Evolutionary conservation across 2,113 vertebrate genomes (phyloP).

Genomic region (Marmota monax): DNA sequence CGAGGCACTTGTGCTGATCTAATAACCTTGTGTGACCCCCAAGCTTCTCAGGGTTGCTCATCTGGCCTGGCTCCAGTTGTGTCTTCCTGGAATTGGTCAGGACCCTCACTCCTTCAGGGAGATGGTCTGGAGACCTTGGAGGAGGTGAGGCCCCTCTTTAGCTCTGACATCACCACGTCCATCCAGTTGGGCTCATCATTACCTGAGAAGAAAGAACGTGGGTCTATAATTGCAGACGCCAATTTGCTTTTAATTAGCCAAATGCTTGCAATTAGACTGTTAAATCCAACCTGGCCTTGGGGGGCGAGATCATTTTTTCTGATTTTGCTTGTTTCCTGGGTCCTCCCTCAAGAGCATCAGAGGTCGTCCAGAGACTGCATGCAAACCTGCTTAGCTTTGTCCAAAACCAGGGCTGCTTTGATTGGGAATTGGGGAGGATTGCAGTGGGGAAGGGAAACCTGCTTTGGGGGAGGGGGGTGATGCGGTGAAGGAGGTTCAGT

Average conservation of each 20-base stretch:
- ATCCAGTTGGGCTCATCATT: background rate
- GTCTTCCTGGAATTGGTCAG: background rate
- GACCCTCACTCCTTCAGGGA: background rate
- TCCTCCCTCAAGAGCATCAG: background rate
- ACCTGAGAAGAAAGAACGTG: slow-evolving; percentile 9
- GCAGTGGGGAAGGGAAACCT: background rate
- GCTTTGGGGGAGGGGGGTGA: background rate
- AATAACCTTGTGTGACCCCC: background rate
- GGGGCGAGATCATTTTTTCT: background rate
- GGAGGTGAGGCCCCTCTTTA: background rate
- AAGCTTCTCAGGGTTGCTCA: background rate
- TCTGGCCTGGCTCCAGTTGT: background rate
- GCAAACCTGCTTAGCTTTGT: background rate
- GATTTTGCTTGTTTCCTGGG: slow-evolving; percentile 47
- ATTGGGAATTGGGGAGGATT: background rate
- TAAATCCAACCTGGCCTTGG: background rate
- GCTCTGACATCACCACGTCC: background rate
- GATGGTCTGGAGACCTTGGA: background rate
- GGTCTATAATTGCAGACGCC: background rate
- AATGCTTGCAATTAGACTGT: slow-evolving; percentile 42
- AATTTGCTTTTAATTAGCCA: slow-evolving; percentile 59
- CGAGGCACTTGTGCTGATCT: background rate
- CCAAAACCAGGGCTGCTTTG: background rate
- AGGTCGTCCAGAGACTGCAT: background rate
- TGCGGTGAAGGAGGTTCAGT: background rate